These are phyloP conservation scores for Drosophila littoralis DNA, from an alignment of 1,140 invertebrate genomes.

Conservation along the genomic window DNA sequence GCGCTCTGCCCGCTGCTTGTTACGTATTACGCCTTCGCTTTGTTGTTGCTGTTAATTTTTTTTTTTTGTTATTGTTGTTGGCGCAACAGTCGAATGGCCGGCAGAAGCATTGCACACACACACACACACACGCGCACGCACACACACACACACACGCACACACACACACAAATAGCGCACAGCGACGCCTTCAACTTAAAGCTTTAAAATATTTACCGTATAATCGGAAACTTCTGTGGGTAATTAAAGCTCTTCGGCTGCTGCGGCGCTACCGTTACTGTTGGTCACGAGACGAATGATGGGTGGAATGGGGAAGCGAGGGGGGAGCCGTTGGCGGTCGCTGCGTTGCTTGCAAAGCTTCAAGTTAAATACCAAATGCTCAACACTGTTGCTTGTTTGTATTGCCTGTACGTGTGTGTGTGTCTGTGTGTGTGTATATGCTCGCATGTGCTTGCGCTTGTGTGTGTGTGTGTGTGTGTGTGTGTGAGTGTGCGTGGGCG, in stretches of 20 bases:
- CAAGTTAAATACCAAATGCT: constrained; percentile 45
- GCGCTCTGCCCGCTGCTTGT: constrained; percentile 11
- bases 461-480: constrained; percentile 3
- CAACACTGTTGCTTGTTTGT: constrained; percentile 47
- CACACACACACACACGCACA: no score
- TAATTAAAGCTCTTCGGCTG: constrained; percentile 43
- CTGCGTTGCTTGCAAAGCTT: constrained; percentile 32
- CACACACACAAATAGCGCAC: background rate
- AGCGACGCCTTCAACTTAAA: constrained; percentile 34
- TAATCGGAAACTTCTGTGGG: constrained; percentile 19
- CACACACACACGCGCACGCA: background rate
- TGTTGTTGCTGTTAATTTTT: constrained; percentile 24
- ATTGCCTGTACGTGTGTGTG: constrained; percentile 4
- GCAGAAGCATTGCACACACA: constrained; percentile 10
- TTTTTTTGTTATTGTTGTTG: constrained; percentile 17
- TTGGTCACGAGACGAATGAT: constrained; percentile 5
- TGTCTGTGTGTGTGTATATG: constrained; percentile 5
- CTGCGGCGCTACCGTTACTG: constrained; percentile 5
- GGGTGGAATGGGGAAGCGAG: background rate
- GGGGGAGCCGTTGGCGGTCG: background rate
- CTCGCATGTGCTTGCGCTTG: background rate
- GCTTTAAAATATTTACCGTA: constrained; percentile 39
- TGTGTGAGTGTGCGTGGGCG: constrained; percentile 3
- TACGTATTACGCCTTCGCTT: constrained; percentile 39
- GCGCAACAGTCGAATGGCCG: constrained; percentile 45